phyloP scores from a whole-genome alignment of 2,888 invertebrate genomes.

The Xestoiulus laeticollis region DNA sequence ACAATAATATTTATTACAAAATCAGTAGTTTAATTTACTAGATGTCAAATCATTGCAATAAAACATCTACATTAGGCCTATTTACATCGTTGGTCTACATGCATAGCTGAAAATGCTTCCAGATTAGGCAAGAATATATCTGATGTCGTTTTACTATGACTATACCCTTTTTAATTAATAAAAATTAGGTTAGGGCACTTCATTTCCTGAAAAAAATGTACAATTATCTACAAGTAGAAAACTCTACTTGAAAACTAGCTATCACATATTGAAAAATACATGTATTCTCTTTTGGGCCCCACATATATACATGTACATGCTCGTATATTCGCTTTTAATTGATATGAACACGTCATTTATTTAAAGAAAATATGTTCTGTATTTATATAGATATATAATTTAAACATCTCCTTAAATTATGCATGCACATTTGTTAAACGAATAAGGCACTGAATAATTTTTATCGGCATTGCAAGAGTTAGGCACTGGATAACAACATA shows the following conservation, averaged over 20 bases:
- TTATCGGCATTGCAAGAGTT: conserved; percentile 22
- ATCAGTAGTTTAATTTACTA: background rate
- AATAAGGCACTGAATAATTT: conserved; percentile 34
- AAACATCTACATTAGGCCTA: background rate
- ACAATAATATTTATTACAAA: background rate
- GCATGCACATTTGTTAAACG: conserved; percentile 28
- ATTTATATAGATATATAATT: conserved; percentile 26
- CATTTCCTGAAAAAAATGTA: background rate
- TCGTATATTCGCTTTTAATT: background rate
- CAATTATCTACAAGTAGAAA: background rate
- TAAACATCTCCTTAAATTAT: conserved; percentile 37
- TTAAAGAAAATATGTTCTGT: conserved; percentile 32
- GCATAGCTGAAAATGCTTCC: conserved; percentile 16
- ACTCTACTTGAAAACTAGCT: background rate
- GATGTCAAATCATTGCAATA: background rate
- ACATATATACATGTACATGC: background rate
- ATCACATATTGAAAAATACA: conserved; percentile 23
- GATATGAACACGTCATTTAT: conserved; percentile 25
- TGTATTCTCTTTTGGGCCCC: background rate
- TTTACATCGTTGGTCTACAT: background rate
- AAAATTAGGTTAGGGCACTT: conserved; percentile 9
- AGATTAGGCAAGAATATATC: conserved; percentile 39
- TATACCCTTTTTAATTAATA: background rate
- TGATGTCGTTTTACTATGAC: conserved; percentile 23
- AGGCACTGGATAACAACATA: conserved; percentile 34